Evolutionary conservation across 1,140 invertebrate genomes (phyloP), one percentile per base, ranked within the genome.

Genomic region (Polypedilum vanderplanki): DNA sequence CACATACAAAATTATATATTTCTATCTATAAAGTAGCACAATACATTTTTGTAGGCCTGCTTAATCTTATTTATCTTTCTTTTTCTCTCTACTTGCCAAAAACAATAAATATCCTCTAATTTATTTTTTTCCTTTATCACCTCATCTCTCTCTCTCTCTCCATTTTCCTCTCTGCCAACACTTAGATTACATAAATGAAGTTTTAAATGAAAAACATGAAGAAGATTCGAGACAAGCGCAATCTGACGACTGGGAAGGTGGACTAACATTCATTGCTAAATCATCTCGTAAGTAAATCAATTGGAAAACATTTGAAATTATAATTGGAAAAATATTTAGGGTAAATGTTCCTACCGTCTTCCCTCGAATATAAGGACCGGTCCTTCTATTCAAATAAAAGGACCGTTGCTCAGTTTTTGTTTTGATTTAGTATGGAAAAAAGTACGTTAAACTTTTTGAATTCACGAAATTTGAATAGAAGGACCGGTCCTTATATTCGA

Each of bases 261-360:
- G 91, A 78, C 93, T 94, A 77, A 93, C 90, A 77, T 95, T 94
- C 81, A 93, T 91, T 77, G 92, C 91, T 70, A 90, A 92, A 85
- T 89, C 90, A 80, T 90, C 90, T 80, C 90, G 91, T 93, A 89
- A 90, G 88, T 89, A 57, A 33, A 15, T 57, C 46, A 57, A 57
- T 57, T 57, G 46, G 46, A 57, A 57, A 15, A 57, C n/a, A 57
- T 57, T 33, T 33, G 24, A 33, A 33, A 33, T 33, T 33, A 57
- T 57, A 3, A 57, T 57, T 57, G 46, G 12, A n/a, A 57, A 57
- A 57, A 57, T 57, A n/a, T 57, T 57, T 57, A n/a, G n/a, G n/a
- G n/a, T n/a, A n/a, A n/a, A n/a, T n/a, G n/a, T n/a, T n/a, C n/a
- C n/a, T n/a, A n/a, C 46, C 12, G 9, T 57, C 46, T 46, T 12